Evolutionary conservation across 2,113 vertebrate species (phyloP).

Genomic region (Natator depressus): DNA sequence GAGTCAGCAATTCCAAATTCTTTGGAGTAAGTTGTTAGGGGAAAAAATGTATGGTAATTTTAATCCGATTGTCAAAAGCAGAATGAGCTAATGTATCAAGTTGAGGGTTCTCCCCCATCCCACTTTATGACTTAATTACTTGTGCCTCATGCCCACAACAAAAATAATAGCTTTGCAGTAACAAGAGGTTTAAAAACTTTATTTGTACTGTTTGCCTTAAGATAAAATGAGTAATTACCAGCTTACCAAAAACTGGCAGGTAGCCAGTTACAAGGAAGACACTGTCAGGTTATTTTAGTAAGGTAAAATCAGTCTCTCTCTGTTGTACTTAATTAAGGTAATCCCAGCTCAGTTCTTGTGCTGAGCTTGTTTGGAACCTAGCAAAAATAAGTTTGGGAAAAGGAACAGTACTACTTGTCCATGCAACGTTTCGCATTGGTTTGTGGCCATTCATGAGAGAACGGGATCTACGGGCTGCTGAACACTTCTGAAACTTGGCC

Average conservation of each 20-base stretch:
- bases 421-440: not conserved
- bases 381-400: not conserved
- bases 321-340: not conserved
- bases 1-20: not conserved
- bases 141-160: conserved; percentile 26
- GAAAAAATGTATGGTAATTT: conserved; percentile 41
- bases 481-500: fast-evolving
- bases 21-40: conserved; percentile 15
- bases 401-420: not conserved
- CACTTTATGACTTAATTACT: conserved; percentile 67
- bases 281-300: conserved; percentile 16
- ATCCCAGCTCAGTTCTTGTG: not conserved
- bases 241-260: conserved; percentile 49
- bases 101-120: not conserved
- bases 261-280: conserved; percentile 44
- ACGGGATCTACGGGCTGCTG: not conserved
- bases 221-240: conserved; percentile 65
- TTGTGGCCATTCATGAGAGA: not conserved
- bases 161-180: conserved; percentile 48
- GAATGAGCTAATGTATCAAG: conserved; percentile 70
- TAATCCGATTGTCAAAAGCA: conserved; percentile 69
- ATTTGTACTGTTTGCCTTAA: conserved; percentile 37
- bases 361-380: not conserved
- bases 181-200: conserved; percentile 49
- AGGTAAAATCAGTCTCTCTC: conserved; percentile 18